phyloP scores from a whole-genome alignment of 1,140 invertebrate species.

The Eufriesea mexicana region DNA sequence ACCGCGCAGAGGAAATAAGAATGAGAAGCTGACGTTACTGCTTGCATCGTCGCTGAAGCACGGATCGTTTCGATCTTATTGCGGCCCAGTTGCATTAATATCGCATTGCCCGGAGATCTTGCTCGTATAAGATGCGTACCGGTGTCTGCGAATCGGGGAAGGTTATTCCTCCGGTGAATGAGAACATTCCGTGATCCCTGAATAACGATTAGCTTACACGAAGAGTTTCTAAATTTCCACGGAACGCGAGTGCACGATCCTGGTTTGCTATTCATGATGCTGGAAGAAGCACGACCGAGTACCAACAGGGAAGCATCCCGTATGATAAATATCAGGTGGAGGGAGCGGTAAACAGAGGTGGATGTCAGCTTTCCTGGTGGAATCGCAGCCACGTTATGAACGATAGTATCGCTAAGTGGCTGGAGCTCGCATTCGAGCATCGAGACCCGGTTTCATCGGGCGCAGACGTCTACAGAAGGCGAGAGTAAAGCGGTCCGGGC shows the following conservation, averaged over 20 bases:
- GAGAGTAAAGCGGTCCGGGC: constrained; percentile 22
- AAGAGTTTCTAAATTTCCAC: no score
- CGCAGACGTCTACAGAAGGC: not conserved
- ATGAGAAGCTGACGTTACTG: constrained; percentile 23
- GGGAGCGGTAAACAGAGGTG: not conserved
- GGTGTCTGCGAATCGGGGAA: constrained; percentile 5
- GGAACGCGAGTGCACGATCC: no score
- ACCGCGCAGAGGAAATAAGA: constrained; percentile 33
- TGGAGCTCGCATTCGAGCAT: constrained; percentile 14
- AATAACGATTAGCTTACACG: no score
- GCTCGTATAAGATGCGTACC: not conserved
- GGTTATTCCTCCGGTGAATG: no score
- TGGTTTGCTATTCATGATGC: no score
- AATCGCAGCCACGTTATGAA: constrained; percentile 17
- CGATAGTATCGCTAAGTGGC: constrained; percentile 54
- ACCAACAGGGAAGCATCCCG: no score
- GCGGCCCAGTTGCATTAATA: constrained; percentile 36
- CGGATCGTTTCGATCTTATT: constrained; percentile 32
- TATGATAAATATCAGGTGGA: not conserved
- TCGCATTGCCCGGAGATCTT: constrained; percentile 5
- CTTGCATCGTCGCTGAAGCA: constrained; percentile 20
- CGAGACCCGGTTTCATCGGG: constrained; percentile 1
- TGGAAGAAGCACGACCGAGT: no score
- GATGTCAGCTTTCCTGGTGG: constrained; percentile 9
- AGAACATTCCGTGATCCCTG: no score